Evolutionary conservation across 2,113 vertebrate genomes (phyloP).

Genomic region (Spea multiplicata): DNA sequence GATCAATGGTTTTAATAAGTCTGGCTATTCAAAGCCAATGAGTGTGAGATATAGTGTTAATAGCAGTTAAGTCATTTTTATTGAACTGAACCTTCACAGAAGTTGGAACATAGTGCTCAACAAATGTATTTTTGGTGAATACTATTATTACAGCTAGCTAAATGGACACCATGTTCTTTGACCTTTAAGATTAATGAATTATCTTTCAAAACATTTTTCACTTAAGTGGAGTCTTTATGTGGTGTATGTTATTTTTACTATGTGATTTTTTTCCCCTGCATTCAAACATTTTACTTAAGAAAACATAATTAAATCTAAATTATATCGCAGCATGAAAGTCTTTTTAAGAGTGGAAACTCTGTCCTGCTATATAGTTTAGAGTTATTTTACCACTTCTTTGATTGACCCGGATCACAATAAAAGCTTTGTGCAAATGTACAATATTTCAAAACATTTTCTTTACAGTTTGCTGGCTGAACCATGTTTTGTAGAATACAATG

Average conservation of each 20-base stretch:
- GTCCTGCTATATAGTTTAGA: neutral
- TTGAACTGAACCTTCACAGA: neutral
- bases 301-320: constrained; percentile 9
- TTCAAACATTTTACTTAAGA: neutral
- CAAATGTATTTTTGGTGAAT: neutral
- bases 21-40: no score
- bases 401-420: constrained; percentile 1
- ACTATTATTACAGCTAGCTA: neutral
- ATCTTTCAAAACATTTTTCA: neutral
- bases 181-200: constrained; percentile 2
- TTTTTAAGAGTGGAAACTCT: neutral
- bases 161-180: neutral
- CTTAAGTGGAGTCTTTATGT: neutral
- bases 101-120: neutral
- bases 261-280: neutral
- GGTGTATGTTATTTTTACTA: neutral
- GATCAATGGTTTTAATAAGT: no score
- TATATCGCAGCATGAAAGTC: neutral
- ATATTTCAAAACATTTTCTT: neutral
- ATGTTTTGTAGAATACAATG: neutral
- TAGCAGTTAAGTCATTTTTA: neutral
- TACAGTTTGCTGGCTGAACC: neutral
- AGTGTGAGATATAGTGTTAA: neutral
- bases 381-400: neutral
- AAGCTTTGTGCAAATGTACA: neutral